phyloP scores from a whole-genome alignment of 1,140 invertebrate genomes.

The Nephila pilipes region DNA sequence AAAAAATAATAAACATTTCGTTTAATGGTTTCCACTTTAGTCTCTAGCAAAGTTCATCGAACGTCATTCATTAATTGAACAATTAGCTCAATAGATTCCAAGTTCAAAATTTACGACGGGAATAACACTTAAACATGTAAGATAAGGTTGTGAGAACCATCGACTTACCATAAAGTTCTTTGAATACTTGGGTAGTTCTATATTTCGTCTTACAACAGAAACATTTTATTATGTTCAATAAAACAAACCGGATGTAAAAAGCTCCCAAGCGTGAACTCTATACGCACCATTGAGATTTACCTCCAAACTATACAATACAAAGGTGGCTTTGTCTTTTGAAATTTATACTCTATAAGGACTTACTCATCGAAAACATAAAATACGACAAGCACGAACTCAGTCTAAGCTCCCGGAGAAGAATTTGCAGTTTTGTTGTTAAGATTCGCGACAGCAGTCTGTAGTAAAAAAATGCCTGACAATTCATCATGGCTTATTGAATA shows the following conservation, averaged over 20 bases:
- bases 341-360: background rate
- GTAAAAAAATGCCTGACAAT: background rate
- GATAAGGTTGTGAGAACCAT: background rate
- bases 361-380: background rate
- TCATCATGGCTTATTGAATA: too few relatives aligned
- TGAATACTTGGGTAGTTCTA: background rate
- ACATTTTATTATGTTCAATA: background rate
- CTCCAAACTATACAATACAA: slow-evolving; percentile 5
- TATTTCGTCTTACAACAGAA: background rate
- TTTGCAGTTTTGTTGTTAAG: background rate
- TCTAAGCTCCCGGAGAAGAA: background rate
- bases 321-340: slow-evolving; percentile 24
- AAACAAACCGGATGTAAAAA: slow-evolving; percentile 34
- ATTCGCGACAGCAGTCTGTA: background rate
- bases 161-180: slow-evolving; percentile 1
- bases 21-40: too few relatives aligned
- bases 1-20: too few relatives aligned
- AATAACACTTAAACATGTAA: background rate
- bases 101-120: too few relatives aligned
- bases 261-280: slow-evolving; percentile 45
- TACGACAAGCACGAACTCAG: background rate
- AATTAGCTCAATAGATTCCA: background rate
- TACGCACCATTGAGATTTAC: slow-evolving; percentile 34
- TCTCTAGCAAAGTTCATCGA: too few relatives aligned
- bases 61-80: background rate